Conservation (phyloP, 1,140 invertebrate species). For the Periplaneta americana region DNA sequence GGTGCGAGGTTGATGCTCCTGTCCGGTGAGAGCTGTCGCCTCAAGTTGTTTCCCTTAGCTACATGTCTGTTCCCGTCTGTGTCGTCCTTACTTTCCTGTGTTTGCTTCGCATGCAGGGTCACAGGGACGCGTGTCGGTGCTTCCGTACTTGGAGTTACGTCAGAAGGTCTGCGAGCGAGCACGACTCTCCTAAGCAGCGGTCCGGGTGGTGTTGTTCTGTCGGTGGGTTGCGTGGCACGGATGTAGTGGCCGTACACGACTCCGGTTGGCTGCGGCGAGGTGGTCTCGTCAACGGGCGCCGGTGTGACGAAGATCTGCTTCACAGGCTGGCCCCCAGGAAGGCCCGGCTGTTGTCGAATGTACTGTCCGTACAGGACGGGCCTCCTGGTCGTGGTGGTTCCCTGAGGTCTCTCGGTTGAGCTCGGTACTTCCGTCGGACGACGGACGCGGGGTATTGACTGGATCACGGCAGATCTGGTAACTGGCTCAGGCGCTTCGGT, state of each 20-base stretch:
- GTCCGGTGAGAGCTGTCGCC: slow-evolving; percentile 4
- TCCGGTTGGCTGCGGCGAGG: neutral
- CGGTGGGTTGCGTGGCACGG: neutral
- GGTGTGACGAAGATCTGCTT: neutral
- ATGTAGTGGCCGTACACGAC: neutral
- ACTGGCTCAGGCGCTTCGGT: neutral
- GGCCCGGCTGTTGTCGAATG: neutral
- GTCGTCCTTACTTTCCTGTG: neutral
- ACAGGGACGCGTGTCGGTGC: neutral
- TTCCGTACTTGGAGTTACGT: too few species aligned
- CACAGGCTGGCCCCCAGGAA: neutral
- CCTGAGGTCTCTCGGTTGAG: neutral
- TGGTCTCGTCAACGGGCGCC: neutral
- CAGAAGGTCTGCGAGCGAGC: neutral
- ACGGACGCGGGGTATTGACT: neutral
- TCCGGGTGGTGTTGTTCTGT: neutral
- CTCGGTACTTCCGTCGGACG: neutral
- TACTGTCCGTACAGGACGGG: neutral
- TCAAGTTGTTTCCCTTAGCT: neutral
- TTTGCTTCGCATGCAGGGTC: neutral
- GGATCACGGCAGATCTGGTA: neutral
- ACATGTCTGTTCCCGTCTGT: neutral
- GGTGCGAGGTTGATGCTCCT: neutral
- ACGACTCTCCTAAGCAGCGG: neutral
- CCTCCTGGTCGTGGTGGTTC: neutral